These are phyloP conservation scores for Lampris megalopsis DNA, from an alignment of 2,113 vertebrate species.

Conservation along the genomic window DNA sequence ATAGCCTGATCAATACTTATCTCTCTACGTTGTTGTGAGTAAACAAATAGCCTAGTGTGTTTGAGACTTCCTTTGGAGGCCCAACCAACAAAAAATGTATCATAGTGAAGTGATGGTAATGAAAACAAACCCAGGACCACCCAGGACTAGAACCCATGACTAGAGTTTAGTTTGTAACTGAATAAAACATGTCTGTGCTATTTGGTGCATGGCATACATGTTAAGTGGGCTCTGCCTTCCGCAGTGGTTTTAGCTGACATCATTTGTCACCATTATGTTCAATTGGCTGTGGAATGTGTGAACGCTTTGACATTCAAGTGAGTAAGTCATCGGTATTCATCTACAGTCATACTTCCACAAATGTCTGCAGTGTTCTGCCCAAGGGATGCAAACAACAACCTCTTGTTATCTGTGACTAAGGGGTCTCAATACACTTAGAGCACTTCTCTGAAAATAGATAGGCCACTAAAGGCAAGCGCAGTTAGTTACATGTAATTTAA, in stretches of 20 bases:
- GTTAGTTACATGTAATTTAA: constrained; percentile 34
- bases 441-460: constrained; percentile 37
- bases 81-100: too few species aligned
- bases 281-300: constrained; percentile 42
- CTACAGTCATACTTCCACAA: constrained; percentile 21
- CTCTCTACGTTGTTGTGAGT: too few species aligned
- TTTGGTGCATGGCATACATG: constrained; percentile 27
- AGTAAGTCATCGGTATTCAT: constrained; percentile 48
- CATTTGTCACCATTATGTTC: constrained; percentile 69
- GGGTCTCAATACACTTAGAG: not conserved
- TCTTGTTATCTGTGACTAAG: constrained; percentile 59
- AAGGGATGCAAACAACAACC: constrained; percentile 54
- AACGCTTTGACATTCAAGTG: constrained; percentile 42
- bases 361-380: constrained; percentile 36
- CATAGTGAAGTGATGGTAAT: too few species aligned
- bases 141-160: not conserved
- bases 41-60: too few species aligned
- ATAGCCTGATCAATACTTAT: too few species aligned
- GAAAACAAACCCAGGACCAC: too few species aligned
- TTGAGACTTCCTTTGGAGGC: too few species aligned
- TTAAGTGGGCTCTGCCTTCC: constrained; percentile 18
- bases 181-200: constrained; percentile 26
- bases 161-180: not conserved
- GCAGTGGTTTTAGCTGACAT: constrained; percentile 45
- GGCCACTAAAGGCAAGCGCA: not conserved